Conservation (phyloP, 1,140 invertebrate species). For the Sycophila sp. region DNA sequence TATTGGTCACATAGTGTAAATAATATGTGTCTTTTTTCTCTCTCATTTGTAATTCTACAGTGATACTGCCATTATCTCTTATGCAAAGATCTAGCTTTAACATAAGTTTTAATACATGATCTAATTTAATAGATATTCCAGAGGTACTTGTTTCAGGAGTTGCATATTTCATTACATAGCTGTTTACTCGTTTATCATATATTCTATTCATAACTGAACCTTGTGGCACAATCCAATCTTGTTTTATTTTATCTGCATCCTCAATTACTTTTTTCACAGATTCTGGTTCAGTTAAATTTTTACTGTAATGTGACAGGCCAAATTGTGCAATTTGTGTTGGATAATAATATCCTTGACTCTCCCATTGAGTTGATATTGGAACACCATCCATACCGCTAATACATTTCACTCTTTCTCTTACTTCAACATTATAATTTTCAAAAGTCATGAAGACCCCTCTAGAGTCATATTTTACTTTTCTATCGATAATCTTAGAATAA, state of each 20-base stretch:
- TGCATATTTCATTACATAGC: constrained; percentile 75
- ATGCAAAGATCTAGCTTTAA: constrained; percentile 79
- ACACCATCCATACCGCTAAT: constrained; percentile 92
- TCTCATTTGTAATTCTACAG: constrained; percentile 79
- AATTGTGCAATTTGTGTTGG: constrained; percentile 99
- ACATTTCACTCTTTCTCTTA: constrained; percentile 93
- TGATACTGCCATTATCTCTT: constrained; percentile 82
- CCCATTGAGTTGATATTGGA: constrained; percentile 95
- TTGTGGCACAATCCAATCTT: constrained; percentile 75
- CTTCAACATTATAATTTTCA: constrained; percentile 97
- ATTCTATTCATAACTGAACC: constrained; percentile 72
- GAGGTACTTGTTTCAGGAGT: constrained; percentile 76
- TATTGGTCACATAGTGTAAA: constrained; percentile 85
- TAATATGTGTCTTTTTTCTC: constrained; percentile 81
- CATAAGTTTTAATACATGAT: constrained; percentile 81
- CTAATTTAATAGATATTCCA: constrained; percentile 76
- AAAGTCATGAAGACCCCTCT: constrained; percentile 94
- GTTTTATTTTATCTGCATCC: constrained; percentile 74
- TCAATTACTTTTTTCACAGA: constrained; percentile 77
- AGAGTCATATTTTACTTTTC: constrained; percentile 88
- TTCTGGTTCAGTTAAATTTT: constrained; percentile 85
- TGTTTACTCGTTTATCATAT: constrained; percentile 69
- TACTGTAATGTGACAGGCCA: constrained; percentile 96
- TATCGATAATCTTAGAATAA: constrained; percentile 90
- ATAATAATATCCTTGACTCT: constrained; percentile 93